Conservation (phyloP, 2,113 vertebrate genomes). For the Thomomys bottae region DNA sequence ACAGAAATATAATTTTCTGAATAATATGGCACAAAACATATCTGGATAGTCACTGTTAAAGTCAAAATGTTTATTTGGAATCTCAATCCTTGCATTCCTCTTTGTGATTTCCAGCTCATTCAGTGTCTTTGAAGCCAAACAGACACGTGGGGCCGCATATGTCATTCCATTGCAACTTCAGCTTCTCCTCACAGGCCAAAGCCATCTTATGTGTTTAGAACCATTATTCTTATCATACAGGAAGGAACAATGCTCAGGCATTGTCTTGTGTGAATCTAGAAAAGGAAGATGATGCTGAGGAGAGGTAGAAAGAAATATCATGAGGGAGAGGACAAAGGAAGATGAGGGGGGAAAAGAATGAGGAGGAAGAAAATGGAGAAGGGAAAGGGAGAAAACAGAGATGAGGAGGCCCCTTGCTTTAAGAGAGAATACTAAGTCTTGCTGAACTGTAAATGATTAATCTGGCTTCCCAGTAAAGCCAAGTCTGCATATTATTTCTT, state of each 20-base stretch:
- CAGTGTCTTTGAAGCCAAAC: neutral
- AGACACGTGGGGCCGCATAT: neutral
- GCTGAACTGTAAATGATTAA: conserved; percentile 26
- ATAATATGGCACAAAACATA: conserved; percentile 20
- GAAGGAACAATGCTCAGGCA: neutral
- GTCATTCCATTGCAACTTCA: neutral
- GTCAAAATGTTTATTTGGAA: conserved; percentile 12
- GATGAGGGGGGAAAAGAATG: neutral
- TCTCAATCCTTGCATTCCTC: neutral
- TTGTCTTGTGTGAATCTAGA: neutral
- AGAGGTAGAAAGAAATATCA: neutral
- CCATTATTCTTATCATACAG: neutral
- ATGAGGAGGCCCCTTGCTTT: neutral
- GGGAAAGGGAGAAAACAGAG: neutral
- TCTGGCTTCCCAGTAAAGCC: neutral
- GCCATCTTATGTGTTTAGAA: neutral
- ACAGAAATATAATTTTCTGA: conserved; percentile 57
- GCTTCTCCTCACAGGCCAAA: neutral
- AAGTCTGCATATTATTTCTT: neutral
- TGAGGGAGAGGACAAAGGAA: too few species aligned
- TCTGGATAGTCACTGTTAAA: neutral
- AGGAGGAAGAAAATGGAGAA: neutral
- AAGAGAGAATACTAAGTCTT: conserved; percentile 2
- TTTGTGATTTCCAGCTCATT: neutral
- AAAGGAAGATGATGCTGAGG: neutral